Percentiles rank a stretch among this genome's conserved stretches.
Conservation (phyloP, 1,140 invertebrate species). For the Nymphalis io region DNA sequence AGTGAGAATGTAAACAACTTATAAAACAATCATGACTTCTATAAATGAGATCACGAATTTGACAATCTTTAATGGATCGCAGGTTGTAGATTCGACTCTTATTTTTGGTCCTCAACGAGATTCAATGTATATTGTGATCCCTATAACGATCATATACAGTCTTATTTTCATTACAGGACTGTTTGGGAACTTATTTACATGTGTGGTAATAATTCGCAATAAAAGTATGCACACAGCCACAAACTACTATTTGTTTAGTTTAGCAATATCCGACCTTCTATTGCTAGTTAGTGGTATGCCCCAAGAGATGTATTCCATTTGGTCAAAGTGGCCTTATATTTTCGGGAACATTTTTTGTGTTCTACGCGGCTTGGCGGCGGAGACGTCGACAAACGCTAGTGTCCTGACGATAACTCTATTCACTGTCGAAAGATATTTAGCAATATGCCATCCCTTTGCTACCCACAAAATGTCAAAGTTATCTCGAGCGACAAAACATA, state of each 20-base stretch:
- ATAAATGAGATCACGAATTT: slow-evolving; percentile 26
- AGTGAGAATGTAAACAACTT: neutral
- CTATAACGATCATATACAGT: slow-evolving; percentile 90
- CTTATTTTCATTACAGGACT: slow-evolving; percentile 93
- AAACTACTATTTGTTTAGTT: slow-evolving; percentile 96
- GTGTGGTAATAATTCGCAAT: slow-evolving; percentile 94
- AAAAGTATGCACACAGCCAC: slow-evolving; percentile 96
- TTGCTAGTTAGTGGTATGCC: slow-evolving; percentile 90
- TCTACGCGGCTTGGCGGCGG: slow-evolving; percentile 90
- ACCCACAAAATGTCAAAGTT: slow-evolving; percentile 92
- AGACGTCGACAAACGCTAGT: slow-evolving; percentile 96
- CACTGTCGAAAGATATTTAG: slow-evolving; percentile 90
- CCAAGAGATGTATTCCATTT: slow-evolving; percentile 93
- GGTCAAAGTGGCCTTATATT: slow-evolving; percentile 92
- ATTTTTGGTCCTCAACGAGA: slow-evolving; percentile 82
- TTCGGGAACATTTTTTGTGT: slow-evolving; percentile 94
- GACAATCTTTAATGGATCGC: slow-evolving; percentile 40
- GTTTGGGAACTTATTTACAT: slow-evolving; percentile 95
- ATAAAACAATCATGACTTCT: neutral
- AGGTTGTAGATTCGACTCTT: slow-evolving; percentile 50
- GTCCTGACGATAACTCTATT: slow-evolving; percentile 93
- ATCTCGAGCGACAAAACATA: slow-evolving; percentile 87
- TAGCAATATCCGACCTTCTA: slow-evolving; percentile 96
- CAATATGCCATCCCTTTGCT: slow-evolving; percentile 88
- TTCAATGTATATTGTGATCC: slow-evolving; percentile 86